Evolutionary conservation across 1,140 invertebrate genomes (phyloP).

Genomic region (fruit fly (Drosophila melanogaster)): DNA sequence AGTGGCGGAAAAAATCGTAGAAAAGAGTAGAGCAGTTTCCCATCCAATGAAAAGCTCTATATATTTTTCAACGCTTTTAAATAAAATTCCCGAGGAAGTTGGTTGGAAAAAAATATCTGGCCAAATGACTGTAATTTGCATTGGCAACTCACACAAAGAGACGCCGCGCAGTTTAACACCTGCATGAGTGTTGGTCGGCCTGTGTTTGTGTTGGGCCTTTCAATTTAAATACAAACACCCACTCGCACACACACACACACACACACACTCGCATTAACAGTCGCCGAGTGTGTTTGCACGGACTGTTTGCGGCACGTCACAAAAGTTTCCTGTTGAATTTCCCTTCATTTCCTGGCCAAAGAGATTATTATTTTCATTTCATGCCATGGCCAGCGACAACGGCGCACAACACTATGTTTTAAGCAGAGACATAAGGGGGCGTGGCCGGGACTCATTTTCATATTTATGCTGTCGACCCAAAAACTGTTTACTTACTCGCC

Average conservation of each 20-base stretch:
- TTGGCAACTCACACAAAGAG: conserved; percentile 37
- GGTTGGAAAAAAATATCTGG: conserved; percentile 19
- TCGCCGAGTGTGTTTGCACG: conserved; percentile 47
- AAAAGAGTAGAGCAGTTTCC: conserved; percentile 2
- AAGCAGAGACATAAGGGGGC: conserved; percentile 11
- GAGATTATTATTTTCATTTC: conserved; percentile 82
- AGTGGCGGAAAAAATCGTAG: conserved; percentile 9
- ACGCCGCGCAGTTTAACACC: conserved; percentile 48
- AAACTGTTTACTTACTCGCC: conserved; percentile 64
- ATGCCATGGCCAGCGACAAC: conserved; percentile 59
- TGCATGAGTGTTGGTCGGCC: conserved; percentile 36
- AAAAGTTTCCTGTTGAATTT: conserved; percentile 81
- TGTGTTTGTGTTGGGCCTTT: conserved; percentile 48
- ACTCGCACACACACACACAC: background rate
- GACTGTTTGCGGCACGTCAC: conserved; percentile 77
- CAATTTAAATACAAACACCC: conserved; percentile 53
- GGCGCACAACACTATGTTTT: conserved; percentile 21
- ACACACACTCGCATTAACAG: background rate
- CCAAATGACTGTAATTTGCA: conserved; percentile 64
- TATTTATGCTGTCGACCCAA: conserved; percentile 56
- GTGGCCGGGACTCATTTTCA: conserved; percentile 32
- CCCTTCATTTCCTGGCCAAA: conserved; percentile 78
- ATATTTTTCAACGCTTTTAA: conserved; percentile 47
- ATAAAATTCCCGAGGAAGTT: conserved; percentile 22
- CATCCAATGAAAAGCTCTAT: conserved; percentile 2